Conservation (phyloP, 2,888 invertebrate genomes). For the Apantesis nais region DNA sequence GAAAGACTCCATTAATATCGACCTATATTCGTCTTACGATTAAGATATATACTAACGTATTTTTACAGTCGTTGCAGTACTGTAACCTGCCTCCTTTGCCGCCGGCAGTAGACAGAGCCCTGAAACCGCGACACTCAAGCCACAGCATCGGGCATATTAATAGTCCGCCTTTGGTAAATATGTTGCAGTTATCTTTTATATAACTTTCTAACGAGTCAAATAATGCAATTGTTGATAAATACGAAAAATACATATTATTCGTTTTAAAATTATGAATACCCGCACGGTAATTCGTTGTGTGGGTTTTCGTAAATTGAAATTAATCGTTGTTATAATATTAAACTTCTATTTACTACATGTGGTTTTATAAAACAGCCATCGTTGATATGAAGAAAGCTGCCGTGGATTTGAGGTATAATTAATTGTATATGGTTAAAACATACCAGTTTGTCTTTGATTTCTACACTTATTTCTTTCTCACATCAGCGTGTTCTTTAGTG, state of each 20-base stretch:
- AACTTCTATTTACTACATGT: no score
- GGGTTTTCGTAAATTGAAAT: no score
- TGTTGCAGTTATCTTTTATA: neutral
- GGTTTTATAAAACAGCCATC: no score
- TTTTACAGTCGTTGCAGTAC: conserved; percentile 74
- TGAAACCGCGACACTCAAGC: conserved; percentile 89
- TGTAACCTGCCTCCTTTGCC: conserved; percentile 82
- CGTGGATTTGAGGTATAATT: no score
- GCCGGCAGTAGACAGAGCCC: conserved; percentile 92
- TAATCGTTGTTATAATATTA: no score
- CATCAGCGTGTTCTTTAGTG: no score
- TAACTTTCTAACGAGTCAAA: neutral
- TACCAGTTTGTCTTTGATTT: no score
- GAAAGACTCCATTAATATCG: no score
- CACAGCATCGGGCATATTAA: conserved; percentile 63
- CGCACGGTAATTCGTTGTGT: neutral
- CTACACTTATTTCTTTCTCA: no score
- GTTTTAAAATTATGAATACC: neutral
- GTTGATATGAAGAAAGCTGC: no score
- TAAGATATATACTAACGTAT: conserved; percentile 28
- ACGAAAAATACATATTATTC: neutral
- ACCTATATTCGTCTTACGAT: neutral
- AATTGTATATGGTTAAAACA: no score
- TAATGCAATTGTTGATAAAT: neutral
- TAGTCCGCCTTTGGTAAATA: conserved; percentile 56